Evolutionary conservation across 2,888 invertebrate genomes (phyloP), one percentile per base, ranked within the genome.

Genomic region (Agriopis leucophaearia): DNA sequence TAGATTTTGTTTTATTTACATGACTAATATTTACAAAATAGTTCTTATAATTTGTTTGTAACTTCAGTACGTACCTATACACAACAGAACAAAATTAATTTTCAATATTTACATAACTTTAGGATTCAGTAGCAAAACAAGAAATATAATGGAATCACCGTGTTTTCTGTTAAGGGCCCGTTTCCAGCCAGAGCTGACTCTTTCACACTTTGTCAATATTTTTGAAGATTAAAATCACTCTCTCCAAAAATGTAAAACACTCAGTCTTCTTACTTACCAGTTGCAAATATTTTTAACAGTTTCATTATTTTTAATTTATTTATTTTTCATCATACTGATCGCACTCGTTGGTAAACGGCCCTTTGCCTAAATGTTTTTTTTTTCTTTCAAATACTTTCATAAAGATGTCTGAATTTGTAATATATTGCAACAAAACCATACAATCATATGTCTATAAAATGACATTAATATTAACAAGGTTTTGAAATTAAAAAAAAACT

Each of bases 1-100:
- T 18, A 35, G 8, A 38, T 13, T 48, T 58, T 36, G 12, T 54
- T 42, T 54, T 44, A 55, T 55, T 62, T 66, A 65, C 60, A 60
- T 59, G 51, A 60, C 40, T 60, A 40, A 60, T 42, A 70, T 67
- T 60, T 71, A 75, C 70, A 76, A 64, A 42, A 51, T 15, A 6
- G 8, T 36, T 4, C 2, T 13, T 38, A 54, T 7, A 38, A 54
- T 54, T 54, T 38, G 52, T 15, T 38, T 10, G 15, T 38, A 38
- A 15, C 51, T 51, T 27, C 12, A 48, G 48, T 48, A 16, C 9
- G 8, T 8, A 47, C 5, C 9, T 18, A 16, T 47, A 16, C 42
- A 12, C 42, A 1, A 42, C 1, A 27, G 27, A 27, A 27, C 27
- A 27, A 27, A 27, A 27, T 27, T 27, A 27, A 27, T 27, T 3